These are phyloP conservation scores for Macrocentrus cingulum DNA, from an alignment of 1,140 invertebrate species.

Conservation along the genomic window DNA sequence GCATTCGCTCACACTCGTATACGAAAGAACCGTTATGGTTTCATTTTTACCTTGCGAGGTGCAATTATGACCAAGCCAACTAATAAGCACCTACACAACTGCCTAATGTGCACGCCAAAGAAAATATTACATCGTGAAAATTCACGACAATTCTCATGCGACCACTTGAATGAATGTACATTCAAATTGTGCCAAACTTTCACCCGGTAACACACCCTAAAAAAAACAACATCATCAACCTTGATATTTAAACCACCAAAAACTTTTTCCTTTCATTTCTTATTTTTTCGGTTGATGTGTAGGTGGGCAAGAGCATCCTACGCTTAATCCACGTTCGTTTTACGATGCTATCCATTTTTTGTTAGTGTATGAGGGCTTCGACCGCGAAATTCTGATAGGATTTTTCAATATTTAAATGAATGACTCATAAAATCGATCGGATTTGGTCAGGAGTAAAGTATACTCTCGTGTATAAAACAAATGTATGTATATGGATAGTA, in stretches of 20 bases:
- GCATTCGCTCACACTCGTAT: not conserved
- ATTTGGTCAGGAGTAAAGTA: not conserved
- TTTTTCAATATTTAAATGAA: conserved; percentile 2
- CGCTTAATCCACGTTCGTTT: not conserved
- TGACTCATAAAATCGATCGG: not conserved
- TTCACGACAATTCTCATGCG: not conserved
- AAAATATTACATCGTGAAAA: not conserved
- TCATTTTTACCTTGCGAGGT: conserved; percentile 8
- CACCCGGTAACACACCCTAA: too few relatives aligned
- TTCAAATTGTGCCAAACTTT: too few relatives aligned
- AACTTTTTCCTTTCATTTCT: not conserved
- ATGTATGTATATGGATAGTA: not conserved
- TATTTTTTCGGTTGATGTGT: not conserved
- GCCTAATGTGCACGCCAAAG: not conserved
- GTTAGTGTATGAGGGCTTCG: not conserved
- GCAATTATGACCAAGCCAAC: conserved; percentile 3
- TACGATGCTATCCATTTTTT: not conserved
- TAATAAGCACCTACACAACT: conserved; percentile 17
- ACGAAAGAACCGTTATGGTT: conserved; percentile 3
- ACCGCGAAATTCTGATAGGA: not conserved
- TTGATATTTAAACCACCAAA: not conserved
- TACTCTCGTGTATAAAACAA: not conserved
- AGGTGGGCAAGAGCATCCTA: not conserved
- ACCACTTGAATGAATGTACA: conserved; percentile 2
- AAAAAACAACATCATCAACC: too few relatives aligned